Evolutionary conservation across 2,113 vertebrate genomes (phyloP).

Genomic region (Carassius carassius): DNA sequence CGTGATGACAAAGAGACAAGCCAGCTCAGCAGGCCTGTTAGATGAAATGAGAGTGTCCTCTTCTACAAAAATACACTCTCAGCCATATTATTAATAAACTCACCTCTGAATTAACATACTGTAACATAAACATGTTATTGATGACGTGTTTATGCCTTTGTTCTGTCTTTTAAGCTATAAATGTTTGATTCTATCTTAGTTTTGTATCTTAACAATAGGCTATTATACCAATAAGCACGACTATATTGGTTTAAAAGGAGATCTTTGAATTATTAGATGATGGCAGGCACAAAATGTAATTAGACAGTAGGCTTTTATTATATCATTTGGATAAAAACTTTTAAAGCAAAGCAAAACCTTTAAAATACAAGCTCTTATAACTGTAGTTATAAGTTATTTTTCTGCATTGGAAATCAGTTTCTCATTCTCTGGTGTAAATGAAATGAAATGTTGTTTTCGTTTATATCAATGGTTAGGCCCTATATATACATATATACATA

Average conservation of each 20-base stretch:
- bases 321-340: background rate
- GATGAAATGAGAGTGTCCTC: slow-evolving; percentile 57
- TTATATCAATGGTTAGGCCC: no score
- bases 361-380: background rate
- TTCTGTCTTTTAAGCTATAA: background rate
- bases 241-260: background rate
- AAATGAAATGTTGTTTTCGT: no score
- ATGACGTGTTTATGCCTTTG: no score
- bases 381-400: background rate
- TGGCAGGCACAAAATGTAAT: background rate
- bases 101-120: background rate
- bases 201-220: background rate
- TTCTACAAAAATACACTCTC: background rate
- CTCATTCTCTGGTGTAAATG: background rate
- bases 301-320: background rate
- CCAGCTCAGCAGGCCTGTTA: slow-evolving; percentile 74
- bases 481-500: no score
- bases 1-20: slow-evolving; percentile 71
- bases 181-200: background rate
- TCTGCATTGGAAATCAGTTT: background rate
- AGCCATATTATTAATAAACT: background rate
- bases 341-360: background rate
- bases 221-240: no score
- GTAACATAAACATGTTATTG: background rate
- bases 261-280: background rate